A percentile compares a stretch with the other conserved stretches of the same genome.
Conservation (phyloP, 2,888 invertebrate species). For the Calameuta filiformis region DNA sequence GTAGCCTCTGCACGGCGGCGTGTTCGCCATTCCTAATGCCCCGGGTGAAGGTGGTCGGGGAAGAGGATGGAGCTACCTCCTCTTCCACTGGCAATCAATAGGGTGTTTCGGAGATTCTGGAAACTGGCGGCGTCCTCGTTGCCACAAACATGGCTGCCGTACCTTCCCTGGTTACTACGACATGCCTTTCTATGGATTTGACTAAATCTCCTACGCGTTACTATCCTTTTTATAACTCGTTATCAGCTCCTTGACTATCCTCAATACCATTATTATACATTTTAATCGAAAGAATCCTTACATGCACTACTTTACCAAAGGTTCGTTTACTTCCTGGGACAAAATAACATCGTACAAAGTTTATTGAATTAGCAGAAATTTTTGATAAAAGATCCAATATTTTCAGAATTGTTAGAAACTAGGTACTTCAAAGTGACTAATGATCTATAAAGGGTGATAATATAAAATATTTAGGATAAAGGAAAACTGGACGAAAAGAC, state of each 20-base stretch:
- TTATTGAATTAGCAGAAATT: too few species aligned
- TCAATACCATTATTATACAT: neutral
- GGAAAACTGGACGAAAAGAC: too few species aligned
- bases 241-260: neutral
- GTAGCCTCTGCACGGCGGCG: conserved; percentile 72
- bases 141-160: conserved; percentile 26
- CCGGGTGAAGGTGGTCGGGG: conserved; percentile 46
- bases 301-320: neutral
- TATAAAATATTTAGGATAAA: too few species aligned
- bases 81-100: conserved; percentile 68
- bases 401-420: too few species aligned
- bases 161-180: neutral
- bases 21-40: conserved; percentile 73
- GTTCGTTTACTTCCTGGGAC: neutral
- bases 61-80: conserved; percentile 51
- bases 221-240: neutral
- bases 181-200: neutral
- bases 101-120: conserved; percentile 68
- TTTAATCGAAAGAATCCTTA: neutral
- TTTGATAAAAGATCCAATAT: too few species aligned
- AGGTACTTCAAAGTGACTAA: too few species aligned
- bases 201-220: neutral
- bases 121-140: conserved; percentile 54
- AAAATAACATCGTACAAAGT: neutral
- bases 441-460: too few species aligned